Conservation (phyloP, 2,113 vertebrate species). For the Amphilophus citrinellus region DNA sequence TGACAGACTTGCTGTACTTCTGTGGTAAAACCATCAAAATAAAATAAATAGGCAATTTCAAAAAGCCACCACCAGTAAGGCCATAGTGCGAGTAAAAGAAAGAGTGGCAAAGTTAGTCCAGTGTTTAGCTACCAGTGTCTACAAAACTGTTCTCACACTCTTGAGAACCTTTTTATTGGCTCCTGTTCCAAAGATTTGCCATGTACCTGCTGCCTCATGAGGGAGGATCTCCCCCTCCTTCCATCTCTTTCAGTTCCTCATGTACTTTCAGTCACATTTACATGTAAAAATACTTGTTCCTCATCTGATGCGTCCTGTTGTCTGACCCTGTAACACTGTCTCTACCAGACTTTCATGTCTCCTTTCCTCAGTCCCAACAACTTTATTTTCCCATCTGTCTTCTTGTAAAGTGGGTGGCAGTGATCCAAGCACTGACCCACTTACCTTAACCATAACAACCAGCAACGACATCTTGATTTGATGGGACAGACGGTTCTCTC, state of each 20-base stretch:
- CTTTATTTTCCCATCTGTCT: slow-evolving; percentile 55
- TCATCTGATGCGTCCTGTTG: background rate
- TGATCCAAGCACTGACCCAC: slow-evolving; percentile 40
- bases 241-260: slow-evolving; percentile 16
- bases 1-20: background rate
- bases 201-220: slow-evolving; percentile 57
- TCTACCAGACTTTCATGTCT: background rate
- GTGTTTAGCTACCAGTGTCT: slow-evolving; percentile 16
- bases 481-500: slow-evolving; percentile 55
- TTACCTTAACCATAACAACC: slow-evolving; percentile 57
- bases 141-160: slow-evolving; percentile 67
- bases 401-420: slow-evolving; percentile 46
- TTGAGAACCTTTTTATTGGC: slow-evolving; percentile 58
- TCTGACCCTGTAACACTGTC: background rate
- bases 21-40: background rate
- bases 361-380: background rate
- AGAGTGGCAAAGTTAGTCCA: background rate
- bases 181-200: slow-evolving; percentile 72
- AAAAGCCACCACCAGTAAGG: background rate
- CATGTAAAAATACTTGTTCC: background rate
- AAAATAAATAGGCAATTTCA: background rate
- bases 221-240: background rate
- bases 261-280: slow-evolving; percentile 4
- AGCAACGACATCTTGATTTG: slow-evolving; percentile 68
- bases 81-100: background rate